A percentile compares a stretch with the other conserved stretches of the same genome.
Conservation (phyloP, 2,113 vertebrate genomes). For the Antechinus flavipes region DNA sequence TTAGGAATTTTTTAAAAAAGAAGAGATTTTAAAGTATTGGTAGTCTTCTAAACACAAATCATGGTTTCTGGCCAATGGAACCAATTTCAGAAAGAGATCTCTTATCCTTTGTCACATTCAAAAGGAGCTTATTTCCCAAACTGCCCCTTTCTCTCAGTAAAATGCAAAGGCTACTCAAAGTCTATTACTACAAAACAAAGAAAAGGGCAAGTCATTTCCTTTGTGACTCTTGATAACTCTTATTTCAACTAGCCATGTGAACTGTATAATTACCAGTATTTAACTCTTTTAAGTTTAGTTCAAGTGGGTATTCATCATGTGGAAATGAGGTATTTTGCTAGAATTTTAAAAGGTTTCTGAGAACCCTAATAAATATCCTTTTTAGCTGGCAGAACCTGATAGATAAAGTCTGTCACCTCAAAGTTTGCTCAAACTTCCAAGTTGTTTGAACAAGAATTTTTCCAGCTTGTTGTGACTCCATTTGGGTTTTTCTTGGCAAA, state of each 20-base stretch:
- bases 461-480: not conserved
- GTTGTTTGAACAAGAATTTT: not conserved
- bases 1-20: not conserved
- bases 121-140: not conserved
- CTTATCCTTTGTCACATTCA: not conserved
- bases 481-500: not conserved
- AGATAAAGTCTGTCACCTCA: not conserved
- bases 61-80: not conserved
- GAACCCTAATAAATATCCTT: not conserved
- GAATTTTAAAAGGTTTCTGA: not conserved
- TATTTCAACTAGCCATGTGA: not conserved
- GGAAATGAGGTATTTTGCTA: constrained; percentile 12
- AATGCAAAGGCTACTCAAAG: constrained; percentile 5
- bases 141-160: not conserved
- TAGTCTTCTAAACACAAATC: not conserved
- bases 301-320: not conserved
- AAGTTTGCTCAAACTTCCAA: not conserved
- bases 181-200: constrained; percentile 3
- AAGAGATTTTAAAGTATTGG: not conserved
- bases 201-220: not conserved
- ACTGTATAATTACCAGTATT: not conserved
- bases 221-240: not conserved
- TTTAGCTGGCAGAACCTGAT: not conserved
- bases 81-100: not conserved
- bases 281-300: constrained; percentile 5